Conservation (phyloP, 2,888 invertebrate species). For the Trachelus iudaicus region DNA sequence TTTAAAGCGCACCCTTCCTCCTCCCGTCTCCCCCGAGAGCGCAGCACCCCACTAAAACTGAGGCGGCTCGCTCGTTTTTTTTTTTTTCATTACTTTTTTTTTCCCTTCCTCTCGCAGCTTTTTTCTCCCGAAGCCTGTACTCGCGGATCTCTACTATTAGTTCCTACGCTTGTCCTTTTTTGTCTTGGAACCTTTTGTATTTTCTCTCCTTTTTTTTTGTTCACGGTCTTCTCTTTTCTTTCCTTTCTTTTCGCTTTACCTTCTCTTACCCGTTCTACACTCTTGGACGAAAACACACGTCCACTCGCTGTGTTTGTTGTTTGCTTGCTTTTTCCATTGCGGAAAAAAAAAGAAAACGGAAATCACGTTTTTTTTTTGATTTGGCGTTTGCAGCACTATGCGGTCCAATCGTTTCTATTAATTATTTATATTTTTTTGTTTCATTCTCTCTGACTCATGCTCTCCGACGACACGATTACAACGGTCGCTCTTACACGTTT, state of each 20-base stretch:
- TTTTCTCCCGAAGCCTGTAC: background rate
- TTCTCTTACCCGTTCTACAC: background rate
- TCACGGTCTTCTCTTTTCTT: background rate
- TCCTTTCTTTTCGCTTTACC: background rate
- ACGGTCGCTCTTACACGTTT: constrained; percentile 25
- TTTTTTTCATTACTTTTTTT: background rate
- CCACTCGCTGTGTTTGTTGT: background rate
- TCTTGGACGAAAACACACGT: background rate
- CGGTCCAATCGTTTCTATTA: constrained; percentile 33
- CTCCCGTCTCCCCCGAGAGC: constrained; percentile 23
- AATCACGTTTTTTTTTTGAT: constrained; percentile 39
- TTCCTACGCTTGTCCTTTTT: background rate
- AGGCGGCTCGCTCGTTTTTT: constrained; percentile 31
- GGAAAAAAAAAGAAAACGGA: constrained; percentile 21
- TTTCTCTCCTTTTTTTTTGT: background rate
- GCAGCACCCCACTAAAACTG: constrained; percentile 54
- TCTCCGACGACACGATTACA: background rate
- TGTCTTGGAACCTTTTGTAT: background rate
- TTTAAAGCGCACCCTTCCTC: constrained; percentile 52
- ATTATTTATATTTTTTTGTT: background rate
- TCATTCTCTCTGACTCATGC: constrained; percentile 7
- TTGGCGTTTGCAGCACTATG: constrained; percentile 54
- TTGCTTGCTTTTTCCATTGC: background rate
- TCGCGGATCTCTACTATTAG: background rate
- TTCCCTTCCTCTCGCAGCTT: background rate